phyloP scores from a whole-genome alignment of 1,140 invertebrate species.

The Pseudomyrmex cubaensis region DNA sequence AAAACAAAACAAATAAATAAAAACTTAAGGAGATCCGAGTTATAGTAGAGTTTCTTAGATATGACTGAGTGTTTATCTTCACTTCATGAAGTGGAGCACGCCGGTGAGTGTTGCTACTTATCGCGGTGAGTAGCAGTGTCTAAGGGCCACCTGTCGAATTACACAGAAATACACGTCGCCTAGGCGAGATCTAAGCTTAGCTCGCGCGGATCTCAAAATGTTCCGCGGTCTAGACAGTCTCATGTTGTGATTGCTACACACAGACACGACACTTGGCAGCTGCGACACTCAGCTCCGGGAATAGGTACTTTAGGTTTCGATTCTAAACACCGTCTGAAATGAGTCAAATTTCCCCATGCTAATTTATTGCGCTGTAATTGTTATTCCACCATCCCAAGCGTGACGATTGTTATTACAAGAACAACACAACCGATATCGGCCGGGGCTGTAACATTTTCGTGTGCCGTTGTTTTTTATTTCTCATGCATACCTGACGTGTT shows the following conservation, averaged over 20 bases:
- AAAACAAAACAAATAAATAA: too few relatives aligned
- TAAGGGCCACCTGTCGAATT: constrained; percentile 54
- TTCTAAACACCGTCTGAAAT: not conserved
- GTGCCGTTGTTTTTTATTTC: constrained; percentile 43
- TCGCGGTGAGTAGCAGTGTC: not conserved
- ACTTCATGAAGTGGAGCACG: constrained; percentile 13
- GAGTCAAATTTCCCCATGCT: constrained; percentile 36
- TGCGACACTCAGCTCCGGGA: constrained; percentile 16
- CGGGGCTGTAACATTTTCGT: constrained; percentile 14
- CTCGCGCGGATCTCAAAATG: constrained; percentile 32
- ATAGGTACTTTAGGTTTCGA: constrained; percentile 44
- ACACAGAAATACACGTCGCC: constrained; percentile 43
- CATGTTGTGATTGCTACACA: constrained; percentile 42
- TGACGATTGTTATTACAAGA: not conserved
- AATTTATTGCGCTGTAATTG: constrained; percentile 47
- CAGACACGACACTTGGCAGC: constrained; percentile 46
- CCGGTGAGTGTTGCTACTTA: constrained; percentile 21
- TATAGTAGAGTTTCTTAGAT: not conserved
- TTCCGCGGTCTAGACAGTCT: constrained; percentile 29
- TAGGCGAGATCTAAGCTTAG: constrained; percentile 55
- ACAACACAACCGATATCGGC: not conserved
- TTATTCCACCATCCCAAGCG: not conserved
- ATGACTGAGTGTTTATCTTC: not conserved
- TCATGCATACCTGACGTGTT: constrained; percentile 28
- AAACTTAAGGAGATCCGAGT: too few relatives aligned